Percentiles rank a stretch among this genome's conserved stretches.
phyloP scores from a whole-genome alignment of 2,797 vertebrate species.

The Rhinophrynus dorsalis region DNA sequence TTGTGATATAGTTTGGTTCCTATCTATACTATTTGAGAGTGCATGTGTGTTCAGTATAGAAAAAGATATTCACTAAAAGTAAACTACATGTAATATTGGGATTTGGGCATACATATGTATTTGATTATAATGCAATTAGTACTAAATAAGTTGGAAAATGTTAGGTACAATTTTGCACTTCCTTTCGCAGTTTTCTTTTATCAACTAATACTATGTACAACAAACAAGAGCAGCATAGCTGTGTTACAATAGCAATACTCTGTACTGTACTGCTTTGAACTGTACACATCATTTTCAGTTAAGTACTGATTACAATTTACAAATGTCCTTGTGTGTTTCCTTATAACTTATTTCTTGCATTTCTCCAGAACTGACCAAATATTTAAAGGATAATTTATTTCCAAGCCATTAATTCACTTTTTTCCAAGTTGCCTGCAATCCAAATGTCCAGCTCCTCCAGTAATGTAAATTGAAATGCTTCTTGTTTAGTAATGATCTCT shows the following conservation, averaged over 20 bases:
- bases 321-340: background rate
- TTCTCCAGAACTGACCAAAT: background rate
- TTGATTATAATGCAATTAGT: too few species aligned
- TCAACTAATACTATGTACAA: too few species aligned
- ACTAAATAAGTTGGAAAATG: too few species aligned
- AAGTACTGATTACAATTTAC: background rate
- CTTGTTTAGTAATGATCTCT: background rate
- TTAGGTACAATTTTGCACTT: too few species aligned
- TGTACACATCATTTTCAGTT: slow-evolving; percentile 10
- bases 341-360: slow-evolving; percentile 8
- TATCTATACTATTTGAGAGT: too few species aligned
- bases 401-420: slow-evolving; percentile 4
- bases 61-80: too few species aligned
- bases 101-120: too few species aligned
- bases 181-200: too few species aligned
- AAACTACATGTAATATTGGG: too few species aligned
- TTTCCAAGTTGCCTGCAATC: slow-evolving; percentile 8
- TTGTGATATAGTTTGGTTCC: too few species aligned
- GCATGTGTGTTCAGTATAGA: too few species aligned
- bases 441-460: slow-evolving; percentile 1
- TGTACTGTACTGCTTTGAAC: background rate
- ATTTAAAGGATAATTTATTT: background rate
- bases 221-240: background rate
- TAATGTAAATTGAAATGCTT: background rate
- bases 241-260: background rate